Percentiles rank a stretch among this genome's conserved stretches.
phyloP scores from a whole-genome alignment of 1,140 invertebrate species.

The Bombus pyrosoma region DNA sequence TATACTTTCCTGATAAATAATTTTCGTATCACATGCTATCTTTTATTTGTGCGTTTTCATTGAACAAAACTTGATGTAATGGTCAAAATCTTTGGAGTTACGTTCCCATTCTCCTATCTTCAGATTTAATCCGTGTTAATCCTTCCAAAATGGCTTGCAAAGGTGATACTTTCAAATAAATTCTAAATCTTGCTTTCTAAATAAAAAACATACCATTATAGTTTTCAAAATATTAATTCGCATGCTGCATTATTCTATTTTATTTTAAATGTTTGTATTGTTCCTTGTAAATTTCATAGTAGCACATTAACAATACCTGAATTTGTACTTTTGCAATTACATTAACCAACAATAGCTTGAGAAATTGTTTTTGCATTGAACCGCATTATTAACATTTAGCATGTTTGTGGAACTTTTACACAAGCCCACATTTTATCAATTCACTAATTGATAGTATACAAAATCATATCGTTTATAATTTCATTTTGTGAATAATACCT shows the following conservation, averaged over 20 bases:
- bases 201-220: not conserved
- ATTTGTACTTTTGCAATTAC: not conserved
- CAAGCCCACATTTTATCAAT: not conserved
- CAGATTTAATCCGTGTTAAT: constrained; percentile 12
- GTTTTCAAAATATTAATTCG: constrained; percentile 13
- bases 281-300: not conserved
- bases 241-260: constrained; percentile 20
- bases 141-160: constrained; percentile 24
- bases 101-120: constrained; percentile 18
- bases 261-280: not conserved
- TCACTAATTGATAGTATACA: not conserved
- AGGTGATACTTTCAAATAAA: constrained; percentile 26
- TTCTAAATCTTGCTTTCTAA: constrained; percentile 8
- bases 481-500: too few species aligned
- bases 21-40: constrained; percentile 53
- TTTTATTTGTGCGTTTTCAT: constrained; percentile 53
- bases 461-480: not conserved
- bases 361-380: not conserved
- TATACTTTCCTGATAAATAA: constrained; percentile 62
- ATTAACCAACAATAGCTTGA: not conserved
- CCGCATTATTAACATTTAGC: not conserved
- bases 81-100: constrained; percentile 26
- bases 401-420: not conserved
- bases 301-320: not conserved
- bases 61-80: constrained; percentile 12